Base-by-base conservation (phyloP, 2,797 vertebrate species). In the Anguilla megastoma region DNA sequence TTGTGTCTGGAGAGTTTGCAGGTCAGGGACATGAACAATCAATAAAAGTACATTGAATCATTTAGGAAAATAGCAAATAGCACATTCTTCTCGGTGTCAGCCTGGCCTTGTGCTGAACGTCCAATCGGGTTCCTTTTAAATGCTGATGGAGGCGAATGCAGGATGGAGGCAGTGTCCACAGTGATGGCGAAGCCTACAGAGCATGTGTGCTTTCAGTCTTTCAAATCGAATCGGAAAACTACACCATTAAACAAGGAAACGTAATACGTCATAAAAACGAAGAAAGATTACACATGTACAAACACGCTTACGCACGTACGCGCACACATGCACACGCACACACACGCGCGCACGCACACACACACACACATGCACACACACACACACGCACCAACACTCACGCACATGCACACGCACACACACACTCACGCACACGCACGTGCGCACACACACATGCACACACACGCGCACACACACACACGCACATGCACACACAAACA, bases 151-250 rank as follows among this genome's bases (percentile, higher is more conserved):
- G 96, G 95, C 95, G 96, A 96, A 94, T 96, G 97, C 96, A 97
- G 96, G 94, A 95, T 96, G 95, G 96, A 97, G 97, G 97, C 97
- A 97, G 96, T 97, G 95, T 96, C 95, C 94, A 96, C 96, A 96
- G 96, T 95, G 94, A 95, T 93, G 94, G 95, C 95, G 95, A 95
- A 95, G 96, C 91, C 90, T 95, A 95, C 94, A 96, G 95, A 92
- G 94, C 95, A 92, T 94, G 94, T 96, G 96, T 97, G 96, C 96
- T 97, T 97, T 95, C 95, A 95, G 96, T 96, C 95, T 96, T 85
- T 41, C 87, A 96, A 95, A 94, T 91, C 80, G 71, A 95, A 96
- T 96, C 92, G 94, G 96, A 95, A 92, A 96, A 93, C 88, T 93
- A 95, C 94, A 95, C 95, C 91, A 93, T 33, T 58, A 41, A n/a